These are phyloP conservation scores for Sicus ferrugineus DNA, from an alignment of 2,888 invertebrate genomes.

Conservation along the genomic window DNA sequence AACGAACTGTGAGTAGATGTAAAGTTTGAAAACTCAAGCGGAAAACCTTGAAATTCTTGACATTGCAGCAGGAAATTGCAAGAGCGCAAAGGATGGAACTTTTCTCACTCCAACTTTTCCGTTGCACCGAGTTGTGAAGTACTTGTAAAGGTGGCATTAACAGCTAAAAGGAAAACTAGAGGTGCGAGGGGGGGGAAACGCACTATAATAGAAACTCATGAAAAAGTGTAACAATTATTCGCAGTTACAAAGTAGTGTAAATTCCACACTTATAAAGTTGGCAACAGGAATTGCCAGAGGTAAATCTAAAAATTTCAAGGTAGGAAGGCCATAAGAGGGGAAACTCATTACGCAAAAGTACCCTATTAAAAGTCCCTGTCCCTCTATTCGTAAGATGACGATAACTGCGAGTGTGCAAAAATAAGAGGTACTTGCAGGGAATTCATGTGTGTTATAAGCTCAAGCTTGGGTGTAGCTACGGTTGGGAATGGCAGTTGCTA, in stretches of 20 bases:
- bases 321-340: too few relatives aligned
- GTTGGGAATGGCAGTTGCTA: too few relatives aligned
- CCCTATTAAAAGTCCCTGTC: too few relatives aligned
- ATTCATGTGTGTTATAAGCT: too few relatives aligned
- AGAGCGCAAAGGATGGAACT: background rate
- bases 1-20: conserved; percentile 7
- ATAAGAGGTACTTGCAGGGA: too few relatives aligned
- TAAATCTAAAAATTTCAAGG: conserved; percentile 13
- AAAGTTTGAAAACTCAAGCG: background rate
- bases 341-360: too few relatives aligned
- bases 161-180: background rate
- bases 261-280: conserved; percentile 12
- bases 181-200: background rate
- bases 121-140: background rate
- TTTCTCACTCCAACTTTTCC: background rate
- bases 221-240: background rate
- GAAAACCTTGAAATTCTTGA: conserved; percentile 4
- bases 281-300: background rate
- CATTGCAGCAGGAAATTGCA: background rate
- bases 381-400: too few relatives aligned
- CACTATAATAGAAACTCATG: background rate
- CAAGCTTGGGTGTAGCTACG: too few relatives aligned
- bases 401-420: too few relatives aligned
- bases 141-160: background rate
- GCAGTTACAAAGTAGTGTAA: conserved; percentile 9